These are phyloP conservation scores for Diadegma fenestrale DNA, from an alignment of 2,888 invertebrate genomes.

Conservation along the genomic window DNA sequence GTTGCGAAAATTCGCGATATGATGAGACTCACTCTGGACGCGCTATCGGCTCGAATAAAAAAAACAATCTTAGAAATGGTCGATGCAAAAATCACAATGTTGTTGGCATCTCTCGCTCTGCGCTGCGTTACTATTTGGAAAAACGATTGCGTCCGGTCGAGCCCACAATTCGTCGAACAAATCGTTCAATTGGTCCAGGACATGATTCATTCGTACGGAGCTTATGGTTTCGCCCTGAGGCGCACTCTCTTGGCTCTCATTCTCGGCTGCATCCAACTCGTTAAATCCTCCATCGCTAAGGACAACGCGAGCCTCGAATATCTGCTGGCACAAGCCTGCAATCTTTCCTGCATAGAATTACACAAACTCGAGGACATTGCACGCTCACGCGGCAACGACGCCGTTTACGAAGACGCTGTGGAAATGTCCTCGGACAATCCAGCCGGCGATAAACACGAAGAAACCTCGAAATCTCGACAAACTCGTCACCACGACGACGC, in stretches of 20 bases:
- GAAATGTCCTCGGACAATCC: neutral
- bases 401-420: constrained; percentile 38
- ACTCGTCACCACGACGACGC: constrained; percentile 61
- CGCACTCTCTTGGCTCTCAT: constrained; percentile 80
- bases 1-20: constrained; percentile 70
- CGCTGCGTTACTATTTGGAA: constrained; percentile 81
- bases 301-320: constrained; percentile 80
- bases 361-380: constrained; percentile 80
- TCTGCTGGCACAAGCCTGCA: constrained; percentile 79
- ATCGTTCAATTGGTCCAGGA: constrained; percentile 80
- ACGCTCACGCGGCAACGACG: constrained; percentile 63
- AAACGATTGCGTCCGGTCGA: constrained; percentile 77
- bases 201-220: constrained; percentile 79
- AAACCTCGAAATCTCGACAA: constrained; percentile 57
- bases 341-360: constrained; percentile 79
- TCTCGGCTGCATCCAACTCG: constrained; percentile 80
- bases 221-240: constrained; percentile 79
- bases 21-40: constrained; percentile 78
- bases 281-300: constrained; percentile 75
- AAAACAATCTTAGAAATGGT: constrained; percentile 70
- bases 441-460: neutral
- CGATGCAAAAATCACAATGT: constrained; percentile 78
- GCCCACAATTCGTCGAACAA: constrained; percentile 73
- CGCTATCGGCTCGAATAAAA: constrained; percentile 77
- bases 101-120: constrained; percentile 80